Base-by-base conservation (phyloP, 2,113 vertebrate genomes). In the Telmatochromis sp. region DNA sequence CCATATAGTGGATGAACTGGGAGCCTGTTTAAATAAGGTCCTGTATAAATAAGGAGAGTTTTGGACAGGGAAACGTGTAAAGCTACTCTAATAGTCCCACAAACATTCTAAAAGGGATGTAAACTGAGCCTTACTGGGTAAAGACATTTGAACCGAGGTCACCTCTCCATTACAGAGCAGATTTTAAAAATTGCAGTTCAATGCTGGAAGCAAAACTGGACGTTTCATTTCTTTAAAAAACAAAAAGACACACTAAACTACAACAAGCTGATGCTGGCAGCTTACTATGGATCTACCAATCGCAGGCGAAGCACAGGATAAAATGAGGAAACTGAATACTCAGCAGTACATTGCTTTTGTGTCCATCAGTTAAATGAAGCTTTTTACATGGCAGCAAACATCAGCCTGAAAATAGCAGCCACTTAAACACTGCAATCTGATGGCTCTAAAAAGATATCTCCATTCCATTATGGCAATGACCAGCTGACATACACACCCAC, bases 401-500 rank as follows among this genome's bases (percentile, higher is more conserved):
- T 85, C 80, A 73, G 82, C 60, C 68, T 58, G 86, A 53, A 84
- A 81, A 80, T 40, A 33, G 81, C 78, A 85, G 57, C 83, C 85
- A 84, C 85, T 93, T 88, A 84, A 88, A 91, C 60, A 19, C 53
- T 40, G 53, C 82, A 87, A 53, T 78, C 82, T 57, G 55, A 73
- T 87, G 78, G 82, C 70, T 89, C 73, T 88, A 85, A 63, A 92
- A 89, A 68, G 79, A 90, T 82, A 37, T 83, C 85, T 89, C 85
- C 80, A 82, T 87, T 90, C 81, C 88, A 89, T 91, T 89, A 91
- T 4, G 14, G 82, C 75, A n/a, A 51, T 70, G 83, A 88, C 70
- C 42, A 84, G 35, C 49, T 82, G 55, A 86, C 35, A 80, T 5
- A 45, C 82, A 83, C 83, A 9, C 88, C 83, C 87, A 85, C 83